Evolutionary conservation across 1,140 invertebrate species (phyloP), one percentile per base, ranked within the genome.

Genomic region (Aphis craccivora): DNA sequence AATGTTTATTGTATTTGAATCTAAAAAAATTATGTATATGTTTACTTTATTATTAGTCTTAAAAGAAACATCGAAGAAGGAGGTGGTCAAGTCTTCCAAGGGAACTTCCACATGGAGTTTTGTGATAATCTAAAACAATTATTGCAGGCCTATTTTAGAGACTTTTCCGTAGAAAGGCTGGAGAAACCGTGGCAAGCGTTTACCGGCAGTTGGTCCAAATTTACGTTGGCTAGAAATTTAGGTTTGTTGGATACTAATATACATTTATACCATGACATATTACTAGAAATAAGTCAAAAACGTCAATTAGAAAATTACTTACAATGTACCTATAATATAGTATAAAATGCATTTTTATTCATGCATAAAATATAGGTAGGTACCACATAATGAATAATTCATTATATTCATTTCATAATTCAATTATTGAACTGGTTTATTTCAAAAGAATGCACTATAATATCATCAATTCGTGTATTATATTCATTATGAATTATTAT

Each of bases 51-150:
- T 60, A 55, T 60, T 93, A 94, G 94, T 40, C 40, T 94, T 25
- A 94, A 94, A 37, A 93, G 92, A 90, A 94, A 93, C 30, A 89
- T 94, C 23, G 91, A 89, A 67, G 94, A 93, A 23, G 91, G 91
- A n/a, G 94, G 94, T 30, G 81, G 81, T 43, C 94, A 95, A 4
- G 95, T 97, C 18, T 98, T 98, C 95, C 96, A 98, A 92, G 97
- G 97, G 14, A 97, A 98, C 95, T 98, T 98, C 95, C 97, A 98
- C 95, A 98, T 98, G 97, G 97, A 98, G 95, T 98, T 98, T 95
- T 98, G 97, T 95, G 98, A 98, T 95, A 98, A 98, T 95, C 95
- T 97, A 90, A 96, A 97, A 94, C 97, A 98, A 94, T 95, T 98
- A 51, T 95, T 98, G 35, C 97, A 95, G 90, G 98, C 97, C 0